Conservation (phyloP, 2,113 vertebrate species). For the Salvelinus alpinus region DNA sequence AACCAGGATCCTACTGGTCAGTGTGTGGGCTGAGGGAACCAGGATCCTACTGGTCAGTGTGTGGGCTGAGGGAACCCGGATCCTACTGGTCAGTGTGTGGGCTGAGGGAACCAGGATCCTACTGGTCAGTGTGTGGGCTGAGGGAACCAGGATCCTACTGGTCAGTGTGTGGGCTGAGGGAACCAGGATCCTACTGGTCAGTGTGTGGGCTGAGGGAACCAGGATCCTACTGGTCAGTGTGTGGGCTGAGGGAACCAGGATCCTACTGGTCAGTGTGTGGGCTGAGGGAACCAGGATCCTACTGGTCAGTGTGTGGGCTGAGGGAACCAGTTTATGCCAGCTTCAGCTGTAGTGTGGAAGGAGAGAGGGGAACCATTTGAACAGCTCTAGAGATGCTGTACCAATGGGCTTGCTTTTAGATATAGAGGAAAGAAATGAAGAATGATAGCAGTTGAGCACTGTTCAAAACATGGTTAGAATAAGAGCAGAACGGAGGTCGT, state of each 20-base stretch:
- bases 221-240: too few species aligned
- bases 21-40: not conserved
- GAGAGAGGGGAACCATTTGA: conserved; percentile 17
- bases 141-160: too few species aligned
- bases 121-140: too few species aligned
- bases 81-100: conserved; percentile 15
- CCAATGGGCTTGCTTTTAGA: not conserved
- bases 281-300: too few species aligned
- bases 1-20: conserved; percentile 32
- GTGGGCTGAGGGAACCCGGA: too few species aligned
- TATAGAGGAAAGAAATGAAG: not conserved
- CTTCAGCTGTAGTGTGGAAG: conserved; percentile 22
- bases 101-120: conserved; percentile 27
- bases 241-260: too few species aligned
- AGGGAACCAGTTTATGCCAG: conserved; percentile 20
- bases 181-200: too few species aligned
- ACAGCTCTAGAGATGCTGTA: not conserved
- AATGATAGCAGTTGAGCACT: not conserved
- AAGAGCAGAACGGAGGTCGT: too few species aligned
- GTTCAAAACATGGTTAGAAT: too few species aligned
- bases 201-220: too few species aligned
- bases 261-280: too few species aligned
- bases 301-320: conserved; percentile 31
- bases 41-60: not conserved
- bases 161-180: too few species aligned